These are phyloP conservation scores for Nephrotoma flavescens DNA, from an alignment of 2,888 invertebrate genomes.

Conservation along the genomic window DNA sequence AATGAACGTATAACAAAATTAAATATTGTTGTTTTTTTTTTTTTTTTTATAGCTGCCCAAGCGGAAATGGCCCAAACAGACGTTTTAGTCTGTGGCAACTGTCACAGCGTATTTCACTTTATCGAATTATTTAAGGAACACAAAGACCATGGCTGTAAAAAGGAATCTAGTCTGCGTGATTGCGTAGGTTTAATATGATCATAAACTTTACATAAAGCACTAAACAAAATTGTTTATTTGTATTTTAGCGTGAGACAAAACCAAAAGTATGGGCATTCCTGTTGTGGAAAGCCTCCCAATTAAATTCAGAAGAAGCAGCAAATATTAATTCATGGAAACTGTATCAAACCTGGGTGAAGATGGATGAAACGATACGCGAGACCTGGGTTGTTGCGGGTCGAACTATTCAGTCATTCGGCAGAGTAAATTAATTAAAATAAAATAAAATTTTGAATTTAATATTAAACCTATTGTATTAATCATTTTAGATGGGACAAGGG, in stretches of 20 bases:
- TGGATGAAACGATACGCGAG: constrained; percentile 56
- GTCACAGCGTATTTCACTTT: constrained; percentile 65
- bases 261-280: constrained; percentile 76
- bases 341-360: constrained; percentile 71
- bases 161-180: constrained; percentile 48
- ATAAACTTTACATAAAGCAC: background rate
- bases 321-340: constrained; percentile 59
- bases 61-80: constrained; percentile 61
- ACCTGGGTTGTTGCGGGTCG: constrained; percentile 70
- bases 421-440: constrained; percentile 28
- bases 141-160: constrained; percentile 43
- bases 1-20: background rate
- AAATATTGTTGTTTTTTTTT: too few relatives aligned
- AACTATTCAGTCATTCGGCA: constrained; percentile 57
- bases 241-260: constrained; percentile 51
- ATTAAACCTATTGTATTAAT: background rate
- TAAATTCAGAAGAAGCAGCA: constrained; percentile 29
- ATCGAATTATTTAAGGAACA: constrained; percentile 65
- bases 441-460: background rate
- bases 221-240: constrained; percentile 12
- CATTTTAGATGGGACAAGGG: constrained; percentile 25
- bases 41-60: constrained; percentile 50
- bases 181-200: constrained; percentile 35
- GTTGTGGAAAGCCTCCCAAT: constrained; percentile 57
- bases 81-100: constrained; percentile 70